phyloP scores from a whole-genome alignment of 2,797 vertebrate species.

The Synaphobranchus kaupii region DNA sequence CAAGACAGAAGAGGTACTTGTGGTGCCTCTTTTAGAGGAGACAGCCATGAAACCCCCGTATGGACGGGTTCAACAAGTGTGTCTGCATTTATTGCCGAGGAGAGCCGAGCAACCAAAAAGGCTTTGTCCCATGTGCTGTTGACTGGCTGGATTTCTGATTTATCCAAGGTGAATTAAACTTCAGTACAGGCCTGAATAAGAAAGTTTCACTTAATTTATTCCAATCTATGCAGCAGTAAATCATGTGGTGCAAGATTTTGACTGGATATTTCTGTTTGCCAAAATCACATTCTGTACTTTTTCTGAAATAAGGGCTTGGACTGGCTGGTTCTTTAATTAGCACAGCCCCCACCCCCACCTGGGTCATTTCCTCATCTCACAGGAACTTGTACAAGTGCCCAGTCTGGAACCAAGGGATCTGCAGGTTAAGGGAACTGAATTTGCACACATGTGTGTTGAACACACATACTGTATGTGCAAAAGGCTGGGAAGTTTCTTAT shows the following conservation, averaged over 20 bases:
- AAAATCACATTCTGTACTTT: not conserved
- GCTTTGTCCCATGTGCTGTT: not conserved
- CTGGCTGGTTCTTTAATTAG: slow-evolving; percentile 65
- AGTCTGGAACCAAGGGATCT: too few relatives aligned
- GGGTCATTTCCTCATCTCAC: too few relatives aligned
- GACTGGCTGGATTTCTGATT: not conserved
- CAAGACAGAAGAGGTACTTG: not conserved
- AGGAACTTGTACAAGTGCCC: too few relatives aligned
- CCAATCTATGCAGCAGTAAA: not conserved
- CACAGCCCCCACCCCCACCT: slow-evolving; percentile 39
- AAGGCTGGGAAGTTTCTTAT: not conserved
- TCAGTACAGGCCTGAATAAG: not conserved
- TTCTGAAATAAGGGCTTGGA: slow-evolving; percentile 56
- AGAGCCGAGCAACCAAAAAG: not conserved
- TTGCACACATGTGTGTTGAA: too few relatives aligned
- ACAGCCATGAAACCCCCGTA: not conserved
- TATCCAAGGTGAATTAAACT: not conserved
- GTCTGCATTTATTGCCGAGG: not conserved
- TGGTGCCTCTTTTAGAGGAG: slow-evolving; percentile 3
- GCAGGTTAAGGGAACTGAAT: slow-evolving; percentile 31
- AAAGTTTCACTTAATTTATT: not conserved
- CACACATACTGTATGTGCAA: not conserved
- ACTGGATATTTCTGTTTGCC: not conserved
- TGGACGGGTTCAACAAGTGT: not conserved
- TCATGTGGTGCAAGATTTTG: not conserved